These are phyloP conservation scores for Pangasius larnaudii DNA, from an alignment of 2,797 vertebrate genomes.

Conservation along the genomic window DNA sequence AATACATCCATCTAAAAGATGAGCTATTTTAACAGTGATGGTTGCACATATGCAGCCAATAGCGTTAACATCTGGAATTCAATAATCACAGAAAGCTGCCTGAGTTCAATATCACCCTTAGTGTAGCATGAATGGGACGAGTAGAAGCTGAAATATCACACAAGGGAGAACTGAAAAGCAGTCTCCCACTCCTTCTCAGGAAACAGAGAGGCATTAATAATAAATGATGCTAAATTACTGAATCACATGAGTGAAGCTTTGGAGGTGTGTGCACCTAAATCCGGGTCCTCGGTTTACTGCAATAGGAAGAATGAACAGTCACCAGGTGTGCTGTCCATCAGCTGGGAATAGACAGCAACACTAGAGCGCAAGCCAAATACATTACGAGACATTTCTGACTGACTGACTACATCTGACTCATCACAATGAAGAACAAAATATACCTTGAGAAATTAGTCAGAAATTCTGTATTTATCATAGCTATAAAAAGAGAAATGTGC, in stretches of 20 bases:
- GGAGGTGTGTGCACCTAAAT: slow-evolving; percentile 57
- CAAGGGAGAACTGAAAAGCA: slow-evolving; percentile 36
- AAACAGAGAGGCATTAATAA: slow-evolving; percentile 46
- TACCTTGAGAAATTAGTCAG: not conserved
- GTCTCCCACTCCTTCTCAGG: slow-evolving; percentile 22
- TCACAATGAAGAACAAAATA: not conserved
- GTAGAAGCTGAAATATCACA: slow-evolving; percentile 67
- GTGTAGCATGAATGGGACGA: slow-evolving; percentile 52
- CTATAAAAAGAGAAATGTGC: not conserved
- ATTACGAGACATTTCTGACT: not conserved
- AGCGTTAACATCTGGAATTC: not conserved
- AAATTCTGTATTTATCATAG: slow-evolving; percentile 1
- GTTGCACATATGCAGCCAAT: not conserved
- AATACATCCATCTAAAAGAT: not conserved
- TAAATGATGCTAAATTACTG: slow-evolving; percentile 57
- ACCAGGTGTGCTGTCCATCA: slow-evolving; percentile 47
- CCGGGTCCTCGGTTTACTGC: slow-evolving; percentile 48
- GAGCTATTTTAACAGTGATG: not conserved
- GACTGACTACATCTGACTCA: not conserved
- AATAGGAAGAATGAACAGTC: slow-evolving; percentile 49
- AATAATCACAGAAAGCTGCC: not conserved
- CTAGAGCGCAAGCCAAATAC: slow-evolving; percentile 34
- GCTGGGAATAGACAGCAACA: slow-evolving; percentile 49
- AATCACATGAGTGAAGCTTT: slow-evolving; percentile 51
- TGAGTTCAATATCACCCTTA: not conserved